Percentiles rank a stretch among this genome's conserved stretches.
Evolutionary conservation across 2,797 vertebrate species (phyloP).

Genomic region (Sandelia bainsii): DNA sequence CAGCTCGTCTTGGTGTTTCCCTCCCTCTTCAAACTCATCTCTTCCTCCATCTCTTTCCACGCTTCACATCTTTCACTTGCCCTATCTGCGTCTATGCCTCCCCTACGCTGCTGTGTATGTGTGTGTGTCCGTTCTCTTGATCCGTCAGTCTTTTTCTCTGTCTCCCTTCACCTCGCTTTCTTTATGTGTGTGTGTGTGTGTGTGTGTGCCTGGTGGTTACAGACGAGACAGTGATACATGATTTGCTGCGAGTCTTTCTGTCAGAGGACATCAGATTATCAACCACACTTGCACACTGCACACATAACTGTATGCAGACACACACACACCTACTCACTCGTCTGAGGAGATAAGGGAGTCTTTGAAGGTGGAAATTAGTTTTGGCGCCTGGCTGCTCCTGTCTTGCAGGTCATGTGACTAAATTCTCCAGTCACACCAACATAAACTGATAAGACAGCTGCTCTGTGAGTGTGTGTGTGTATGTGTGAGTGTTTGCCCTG

Average conservation of each 20-base stretch:
- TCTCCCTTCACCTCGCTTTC: slow-evolving; percentile 12
- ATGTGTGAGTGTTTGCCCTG: slow-evolving; percentile 46
- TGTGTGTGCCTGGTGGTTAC: slow-evolving; percentile 49
- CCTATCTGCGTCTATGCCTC: slow-evolving; percentile 52
- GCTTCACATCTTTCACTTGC: slow-evolving; percentile 70
- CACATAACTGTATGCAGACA: slow-evolving; percentile 12
- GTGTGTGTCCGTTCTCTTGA: slow-evolving; percentile 36
- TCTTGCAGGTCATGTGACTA: slow-evolving; percentile 92
- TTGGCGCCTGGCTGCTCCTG: slow-evolving; percentile 93
- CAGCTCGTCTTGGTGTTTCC: slow-evolving; percentile 36
- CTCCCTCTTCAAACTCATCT: slow-evolving; percentile 53
- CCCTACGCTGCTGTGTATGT: slow-evolving; percentile 15
- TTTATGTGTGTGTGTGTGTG: slow-evolving; percentile 31
- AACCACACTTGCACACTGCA: slow-evolving; percentile 33
- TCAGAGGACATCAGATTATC: slow-evolving; percentile 83
- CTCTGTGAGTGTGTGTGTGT: slow-evolving; percentile 72
- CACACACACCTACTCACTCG: slow-evolving; percentile 49
- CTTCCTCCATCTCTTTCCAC: slow-evolving; percentile 58
- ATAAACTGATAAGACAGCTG: slow-evolving; percentile 92
- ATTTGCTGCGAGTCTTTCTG: slow-evolving; percentile 76
- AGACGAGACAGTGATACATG: slow-evolving; percentile 82
- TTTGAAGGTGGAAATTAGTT: slow-evolving; percentile 96
- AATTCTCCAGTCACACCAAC: slow-evolving; percentile 92
- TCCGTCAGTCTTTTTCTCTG: slow-evolving; percentile 44
- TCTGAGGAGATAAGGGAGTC: slow-evolving; percentile 91